Base-by-base conservation (phyloP, 2,888 invertebrate genomes). In the Heliothis peltigera region DNA sequence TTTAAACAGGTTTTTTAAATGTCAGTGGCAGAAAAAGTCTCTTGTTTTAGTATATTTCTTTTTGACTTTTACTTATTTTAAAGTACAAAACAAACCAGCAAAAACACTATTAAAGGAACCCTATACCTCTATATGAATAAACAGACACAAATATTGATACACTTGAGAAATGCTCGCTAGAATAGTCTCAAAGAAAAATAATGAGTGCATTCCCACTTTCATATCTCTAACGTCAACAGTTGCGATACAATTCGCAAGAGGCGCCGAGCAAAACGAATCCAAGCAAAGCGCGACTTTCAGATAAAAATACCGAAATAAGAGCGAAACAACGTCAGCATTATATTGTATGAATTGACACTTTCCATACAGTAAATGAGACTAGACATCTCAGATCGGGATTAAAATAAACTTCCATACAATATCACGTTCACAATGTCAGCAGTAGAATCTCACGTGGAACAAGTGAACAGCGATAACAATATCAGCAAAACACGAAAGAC, bases 401-500 rank as follows among this genome's bases (percentile, higher is more conserved):
- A 60, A 63, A 5, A 55, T 56, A 25, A 53, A 51, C 44, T 51
- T 52, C 2, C 43, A 22, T 12, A 46, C 19, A 64, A 71, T 22
- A 80, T 80, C 66, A 75, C 74, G 67, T 60, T 73, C 57, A 42
- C 49, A 54, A 44, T 55, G 59, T 80, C 81, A 74, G 76, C 81
- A 66, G 21, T 55, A 39, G 61, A 58, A 59, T 65, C 62, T 68
- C 74, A 81, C 73, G 75, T 75, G 77, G 51, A 73, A 74, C 57
- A 73, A 70, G 53, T 70, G 76, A 73, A 61, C 77, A 63, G 66
- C 80, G 81, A 84, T 86, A 89, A 87, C 87, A 87, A 85, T 87
- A 86, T 89, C 89, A 89, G 87, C 89, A 81, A 82, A 87, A 87
- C 78, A 79, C 74, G 79, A 82, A 89, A 91, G 91, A 91, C 88